Conservation (phyloP, 2,113 vertebrate species). For the Elephantulus edwardii region DNA sequence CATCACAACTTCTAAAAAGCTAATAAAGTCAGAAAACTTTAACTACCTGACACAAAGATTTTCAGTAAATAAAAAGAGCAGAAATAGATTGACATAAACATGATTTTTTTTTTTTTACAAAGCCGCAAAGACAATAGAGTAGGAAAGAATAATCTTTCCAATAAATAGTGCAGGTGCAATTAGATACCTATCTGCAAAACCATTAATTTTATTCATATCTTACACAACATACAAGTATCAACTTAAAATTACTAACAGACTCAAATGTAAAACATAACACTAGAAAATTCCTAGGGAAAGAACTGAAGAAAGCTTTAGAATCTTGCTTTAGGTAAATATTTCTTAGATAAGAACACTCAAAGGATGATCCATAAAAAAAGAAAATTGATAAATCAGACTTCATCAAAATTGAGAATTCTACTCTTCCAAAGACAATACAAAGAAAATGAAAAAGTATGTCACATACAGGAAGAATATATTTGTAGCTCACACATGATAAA, state of each 20-base stretch:
- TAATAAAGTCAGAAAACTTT: neutral
- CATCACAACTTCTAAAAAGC: neutral
- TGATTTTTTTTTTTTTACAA: neutral
- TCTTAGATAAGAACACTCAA: neutral
- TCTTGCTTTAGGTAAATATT: neutral
- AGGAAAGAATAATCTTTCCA: neutral
- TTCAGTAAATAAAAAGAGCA: neutral
- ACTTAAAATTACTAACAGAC: neutral
- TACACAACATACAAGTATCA: neutral
- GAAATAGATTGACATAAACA: neutral
- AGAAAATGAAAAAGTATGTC: neutral
- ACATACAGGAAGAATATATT: neutral
- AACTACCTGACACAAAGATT: neutral
- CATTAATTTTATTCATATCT: neutral
- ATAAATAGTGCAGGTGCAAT: neutral
- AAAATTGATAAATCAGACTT: neutral
- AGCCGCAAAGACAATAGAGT: neutral
- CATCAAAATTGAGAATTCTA: slow-evolving; percentile 16
- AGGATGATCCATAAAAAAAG: neutral
- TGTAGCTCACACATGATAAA: neutral
- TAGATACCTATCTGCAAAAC: neutral
- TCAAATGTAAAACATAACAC: neutral
- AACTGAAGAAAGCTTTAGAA: neutral
- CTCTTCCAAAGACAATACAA: neutral
- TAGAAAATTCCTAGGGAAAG: neutral